These are phyloP conservation scores for Fistularia commersonii DNA, from an alignment of 2,797 vertebrate species.

Conservation along the genomic window DNA sequence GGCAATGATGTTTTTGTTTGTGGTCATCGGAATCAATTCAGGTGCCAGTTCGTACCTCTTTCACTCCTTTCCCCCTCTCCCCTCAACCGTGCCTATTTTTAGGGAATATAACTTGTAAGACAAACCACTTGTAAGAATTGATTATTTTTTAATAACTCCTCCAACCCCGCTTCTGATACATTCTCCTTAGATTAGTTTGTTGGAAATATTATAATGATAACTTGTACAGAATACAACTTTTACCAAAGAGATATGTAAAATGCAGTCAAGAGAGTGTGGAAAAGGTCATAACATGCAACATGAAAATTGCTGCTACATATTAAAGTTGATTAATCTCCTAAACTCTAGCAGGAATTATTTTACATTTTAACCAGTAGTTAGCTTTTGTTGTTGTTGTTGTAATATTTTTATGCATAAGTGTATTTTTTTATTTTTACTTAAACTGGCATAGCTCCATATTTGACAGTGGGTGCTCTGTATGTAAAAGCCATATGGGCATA, in stretches of 20 bases:
- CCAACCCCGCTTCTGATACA: conserved; percentile 38
- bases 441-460: too few species aligned
- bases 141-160: conserved; percentile 39
- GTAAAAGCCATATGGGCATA: too few species aligned
- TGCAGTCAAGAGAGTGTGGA: conserved; percentile 34
- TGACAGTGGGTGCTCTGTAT: too few species aligned
- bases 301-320: conserved; percentile 14
- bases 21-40: too few species aligned
- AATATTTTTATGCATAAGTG: too few species aligned
- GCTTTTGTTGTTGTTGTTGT: too few species aligned
- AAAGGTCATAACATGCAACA: conserved; percentile 47
- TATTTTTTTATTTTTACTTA: too few species aligned
- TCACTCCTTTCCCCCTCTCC: neutral
- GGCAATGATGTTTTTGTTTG: neutral
- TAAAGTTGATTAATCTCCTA: conserved; percentile 60
- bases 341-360: too few species aligned
- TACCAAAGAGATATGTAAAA: conserved; percentile 20
- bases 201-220: conserved; percentile 35
- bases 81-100: too few species aligned
- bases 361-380: too few species aligned
- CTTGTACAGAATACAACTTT: conserved; percentile 36
- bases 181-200: conserved; percentile 47
- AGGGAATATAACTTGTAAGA: too few species aligned
- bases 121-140: conserved; percentile 36
- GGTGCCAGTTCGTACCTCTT: conserved; percentile 5